phyloP scores from a whole-genome alignment of 2,113 vertebrate genomes.

The Chionis minor region DNA sequence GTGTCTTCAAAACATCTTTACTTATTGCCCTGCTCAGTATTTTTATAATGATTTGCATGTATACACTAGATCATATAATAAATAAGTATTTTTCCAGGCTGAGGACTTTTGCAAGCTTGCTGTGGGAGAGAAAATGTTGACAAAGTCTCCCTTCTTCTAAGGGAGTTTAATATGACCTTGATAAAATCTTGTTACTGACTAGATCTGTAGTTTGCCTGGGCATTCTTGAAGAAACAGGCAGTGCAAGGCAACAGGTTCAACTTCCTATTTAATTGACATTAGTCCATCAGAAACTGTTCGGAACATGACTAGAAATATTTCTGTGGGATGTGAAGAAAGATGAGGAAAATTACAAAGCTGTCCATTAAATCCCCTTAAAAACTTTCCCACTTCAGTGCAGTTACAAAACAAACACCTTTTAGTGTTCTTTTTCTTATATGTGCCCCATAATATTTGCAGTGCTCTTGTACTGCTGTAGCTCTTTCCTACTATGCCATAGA shows the following conservation, averaged over 20 bases:
- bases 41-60: neutral
- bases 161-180: neutral
- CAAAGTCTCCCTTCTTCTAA: neutral
- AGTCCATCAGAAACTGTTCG: neutral
- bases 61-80: neutral
- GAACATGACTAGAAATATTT: neutral
- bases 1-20: neutral
- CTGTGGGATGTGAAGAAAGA: neutral
- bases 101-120: neutral
- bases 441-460: neutral
- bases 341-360: neutral
- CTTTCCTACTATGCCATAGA: neutral
- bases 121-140: neutral
- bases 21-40: neutral
- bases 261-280: neutral
- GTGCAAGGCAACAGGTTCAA: neutral
- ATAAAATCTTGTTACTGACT: neutral
- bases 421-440: neutral
- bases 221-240: neutral
- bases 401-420: neutral
- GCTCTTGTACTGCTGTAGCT: neutral
- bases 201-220: neutral
- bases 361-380: neutral
- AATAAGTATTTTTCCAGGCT: neutral
- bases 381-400: neutral